Conservation (phyloP, 2,113 vertebrate species). For the Tetraodon nigroviridis region DNA sequence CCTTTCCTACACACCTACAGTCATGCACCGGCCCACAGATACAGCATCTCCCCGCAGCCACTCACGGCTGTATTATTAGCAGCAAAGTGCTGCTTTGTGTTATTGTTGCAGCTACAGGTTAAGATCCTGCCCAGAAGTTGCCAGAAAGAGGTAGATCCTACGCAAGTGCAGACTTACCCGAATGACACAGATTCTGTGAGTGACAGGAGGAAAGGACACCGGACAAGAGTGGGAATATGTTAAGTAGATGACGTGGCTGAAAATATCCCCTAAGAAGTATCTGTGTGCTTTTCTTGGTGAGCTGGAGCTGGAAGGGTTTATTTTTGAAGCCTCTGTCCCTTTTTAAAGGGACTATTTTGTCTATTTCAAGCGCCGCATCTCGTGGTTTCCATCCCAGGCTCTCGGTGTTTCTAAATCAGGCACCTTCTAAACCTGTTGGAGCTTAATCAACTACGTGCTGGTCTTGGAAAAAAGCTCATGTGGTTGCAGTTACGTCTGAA, state of each 20-base stretch:
- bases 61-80: not conserved
- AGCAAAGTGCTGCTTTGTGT: not conserved
- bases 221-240: slow-evolving; percentile 37
- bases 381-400: slow-evolving; percentile 51
- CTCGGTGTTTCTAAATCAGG: slow-evolving; percentile 49
- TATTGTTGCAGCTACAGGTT: slow-evolving; percentile 6
- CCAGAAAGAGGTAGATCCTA: slow-evolving; percentile 40
- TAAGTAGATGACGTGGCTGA: slow-evolving; percentile 47
- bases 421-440: slow-evolving; percentile 16
- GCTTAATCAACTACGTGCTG: slow-evolving; percentile 18
- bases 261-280: slow-evolving; percentile 54
- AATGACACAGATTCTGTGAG: slow-evolving; percentile 42
- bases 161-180: slow-evolving; percentile 37
- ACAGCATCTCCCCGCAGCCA: not conserved
- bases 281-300: slow-evolving; percentile 27
- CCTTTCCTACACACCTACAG: not conserved
- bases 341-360: slow-evolving; percentile 47
- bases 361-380: slow-evolving; percentile 47
- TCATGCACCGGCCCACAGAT: not conserved
- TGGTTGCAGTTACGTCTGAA: slow-evolving; percentile 38
- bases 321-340: slow-evolving; percentile 48
- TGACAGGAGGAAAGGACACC: slow-evolving; percentile 13
- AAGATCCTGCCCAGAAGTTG: slow-evolving; percentile 20
- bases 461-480: slow-evolving; percentile 33
- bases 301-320: slow-evolving; percentile 46